phyloP scores from a whole-genome alignment of 1,140 invertebrate genomes.

The Bombus sibiricus region DNA sequence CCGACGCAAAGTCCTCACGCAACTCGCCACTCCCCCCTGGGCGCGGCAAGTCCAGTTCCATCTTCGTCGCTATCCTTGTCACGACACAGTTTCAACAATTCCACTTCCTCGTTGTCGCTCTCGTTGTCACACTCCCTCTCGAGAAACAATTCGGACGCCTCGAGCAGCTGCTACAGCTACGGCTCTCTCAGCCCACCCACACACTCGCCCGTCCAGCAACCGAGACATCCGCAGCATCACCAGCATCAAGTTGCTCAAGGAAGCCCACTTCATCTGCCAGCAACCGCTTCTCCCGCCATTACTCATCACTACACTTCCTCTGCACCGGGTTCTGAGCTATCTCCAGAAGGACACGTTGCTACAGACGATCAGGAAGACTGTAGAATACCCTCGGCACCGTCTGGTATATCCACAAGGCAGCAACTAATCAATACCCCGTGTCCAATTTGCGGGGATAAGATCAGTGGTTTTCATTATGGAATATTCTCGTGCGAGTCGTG shows the following conservation, averaged over 20 bases:
- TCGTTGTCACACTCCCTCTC: slow-evolving; percentile 91
- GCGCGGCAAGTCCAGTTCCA: slow-evolving; percentile 83
- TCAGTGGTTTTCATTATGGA: slow-evolving; percentile 97
- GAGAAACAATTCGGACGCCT: slow-evolving; percentile 95
- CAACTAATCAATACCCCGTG: slow-evolving; percentile 93
- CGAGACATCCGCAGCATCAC: slow-evolving; percentile 77
- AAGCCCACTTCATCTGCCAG: slow-evolving; percentile 82
- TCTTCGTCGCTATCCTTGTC: slow-evolving; percentile 81
- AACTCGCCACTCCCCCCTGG: slow-evolving; percentile 87
- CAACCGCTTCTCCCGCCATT: slow-evolving; percentile 65
- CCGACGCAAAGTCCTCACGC: slow-evolving; percentile 93
- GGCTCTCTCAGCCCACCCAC: slow-evolving; percentile 90
- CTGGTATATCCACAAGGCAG: slow-evolving; percentile 91
- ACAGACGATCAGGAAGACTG: slow-evolving; percentile 80
- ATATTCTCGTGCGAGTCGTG: slow-evolving; percentile 99
- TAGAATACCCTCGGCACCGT: slow-evolving; percentile 83
- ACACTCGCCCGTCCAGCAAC: slow-evolving; percentile 91
- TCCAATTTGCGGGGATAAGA: slow-evolving; percentile 97
- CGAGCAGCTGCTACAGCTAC: slow-evolving; percentile 92
- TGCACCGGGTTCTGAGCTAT: slow-evolving; percentile 67
- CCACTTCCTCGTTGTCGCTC: slow-evolving; percentile 79
- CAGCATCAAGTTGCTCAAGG: slow-evolving; percentile 79
- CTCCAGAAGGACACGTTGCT: slow-evolving; percentile 69
- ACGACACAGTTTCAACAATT: slow-evolving; percentile 81
- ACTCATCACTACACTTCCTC: slow-evolving; percentile 73